phyloP scores from a whole-genome alignment of 2,888 invertebrate species.

The Polydrusus cervinus region DNA sequence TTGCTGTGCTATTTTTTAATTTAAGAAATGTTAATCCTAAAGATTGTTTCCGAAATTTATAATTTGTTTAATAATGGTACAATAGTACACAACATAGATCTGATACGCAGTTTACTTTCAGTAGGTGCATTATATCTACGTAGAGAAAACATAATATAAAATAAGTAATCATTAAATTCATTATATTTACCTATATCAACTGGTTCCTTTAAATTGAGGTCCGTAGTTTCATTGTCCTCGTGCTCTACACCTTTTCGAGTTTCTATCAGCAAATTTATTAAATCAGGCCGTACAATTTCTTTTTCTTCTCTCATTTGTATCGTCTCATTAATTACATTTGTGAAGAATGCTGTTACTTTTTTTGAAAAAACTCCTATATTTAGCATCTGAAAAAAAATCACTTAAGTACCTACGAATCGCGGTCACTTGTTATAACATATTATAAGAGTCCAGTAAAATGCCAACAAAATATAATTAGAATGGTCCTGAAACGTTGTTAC shows the following conservation, averaged over 20 bases:
- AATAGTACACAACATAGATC: background rate
- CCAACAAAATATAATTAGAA: no score
- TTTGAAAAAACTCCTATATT: conserved; percentile 2
- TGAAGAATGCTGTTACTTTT: conserved; percentile 55
- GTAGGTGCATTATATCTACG: background rate
- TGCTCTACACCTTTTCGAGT: conserved; percentile 60
- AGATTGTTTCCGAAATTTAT: background rate
- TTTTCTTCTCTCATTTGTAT: conserved; percentile 71
- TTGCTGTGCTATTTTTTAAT: no score
- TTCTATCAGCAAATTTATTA: conserved; percentile 76
- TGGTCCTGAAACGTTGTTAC: no score
- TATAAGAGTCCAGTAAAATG: no score
- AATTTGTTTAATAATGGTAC: background rate
- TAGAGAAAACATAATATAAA: background rate
- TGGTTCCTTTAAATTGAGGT: conserved; percentile 54
- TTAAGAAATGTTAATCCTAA: background rate
- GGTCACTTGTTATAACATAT: no score
- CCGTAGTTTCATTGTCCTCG: conserved; percentile 49
- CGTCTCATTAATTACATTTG: conserved; percentile 64
- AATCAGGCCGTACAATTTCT: conserved; percentile 73
- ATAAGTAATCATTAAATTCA: background rate
- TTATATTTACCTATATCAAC: background rate
- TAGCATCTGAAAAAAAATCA: background rate
- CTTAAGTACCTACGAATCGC: no score
- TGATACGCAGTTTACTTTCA: no score